Base-by-base conservation (phyloP, 2,888 invertebrate species). In the Cartodere bifasciata region DNA sequence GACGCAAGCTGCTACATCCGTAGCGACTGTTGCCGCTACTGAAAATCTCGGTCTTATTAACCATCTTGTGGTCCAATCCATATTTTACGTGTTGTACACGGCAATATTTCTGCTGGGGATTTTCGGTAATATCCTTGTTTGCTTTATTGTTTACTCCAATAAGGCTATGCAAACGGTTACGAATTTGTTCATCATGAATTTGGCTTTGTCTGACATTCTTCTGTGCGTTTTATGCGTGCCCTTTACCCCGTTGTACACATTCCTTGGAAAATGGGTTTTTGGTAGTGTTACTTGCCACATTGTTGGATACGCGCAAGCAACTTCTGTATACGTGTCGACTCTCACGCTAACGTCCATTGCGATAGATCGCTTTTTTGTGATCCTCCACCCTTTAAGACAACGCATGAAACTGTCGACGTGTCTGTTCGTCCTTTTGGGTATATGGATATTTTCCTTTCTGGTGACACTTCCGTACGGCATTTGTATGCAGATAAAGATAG, bases 311-410 rank as follows among this genome's bases (percentile, higher is more conserved):
- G 79, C 83, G 5, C 83, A 84, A 62, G 87, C 85, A 13, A 79
- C 82, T 28, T 83, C 84, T 52, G 86, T 91, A 24, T 91, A 90
- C 62, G 86, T 90, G 41, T 86, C 86, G 15, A 87, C 88, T 0
- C 64, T 90, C 34, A 91, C 91, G 0, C 66, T 91, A 13, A 88
- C 86, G n/a, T 83, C 87, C 15, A 91, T 92, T 46, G 90, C 91
- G 3, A 75, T 90, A 41, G 91, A 92, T 58, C 70, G 91, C 39
- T 91, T 83, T 59, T 80, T 87, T 50, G 88, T 90, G 32, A 91
- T 91, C 45, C 77, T 88, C 36, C 81, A 86, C 50, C 88, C 90
- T 0, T 85, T 86, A 58, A 68, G 76, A 49, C 84, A 82, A 2
- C 67, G 85, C 31, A 86, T 86, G 83, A 78, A 76, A 56, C 63